A percentile compares a stretch with the other conserved stretches of the same genome.
Evolutionary conservation across 2,888 invertebrate species (phyloP).

Genomic region (Dicyrtoma fusca): DNA sequence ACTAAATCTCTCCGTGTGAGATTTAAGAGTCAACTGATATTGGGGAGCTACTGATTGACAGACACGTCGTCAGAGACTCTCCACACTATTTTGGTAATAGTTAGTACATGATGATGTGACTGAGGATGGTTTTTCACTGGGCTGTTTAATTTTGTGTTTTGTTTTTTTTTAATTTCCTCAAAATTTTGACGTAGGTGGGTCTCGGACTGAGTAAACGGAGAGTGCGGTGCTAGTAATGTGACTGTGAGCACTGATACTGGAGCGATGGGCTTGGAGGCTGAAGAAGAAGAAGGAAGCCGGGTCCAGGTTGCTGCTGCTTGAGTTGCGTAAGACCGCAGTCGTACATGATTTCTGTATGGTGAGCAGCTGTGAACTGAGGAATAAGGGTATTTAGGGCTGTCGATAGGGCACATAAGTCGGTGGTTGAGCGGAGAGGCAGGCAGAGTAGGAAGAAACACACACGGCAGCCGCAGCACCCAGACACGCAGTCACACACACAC

Average conservation of each 20-base stretch:
- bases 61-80: too few species aligned
- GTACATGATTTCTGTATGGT: constrained; percentile 56
- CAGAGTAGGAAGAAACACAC: neutral
- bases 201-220: neutral
- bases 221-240: neutral
- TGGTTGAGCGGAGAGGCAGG: constrained; percentile 12
- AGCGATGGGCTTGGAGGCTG: neutral
- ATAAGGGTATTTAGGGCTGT: constrained; percentile 55
- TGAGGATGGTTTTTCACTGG: too few species aligned
- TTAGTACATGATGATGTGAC: too few species aligned
- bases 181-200: neutral
- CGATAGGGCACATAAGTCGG: constrained; percentile 51
- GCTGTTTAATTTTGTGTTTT: too few species aligned
- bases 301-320: constrained; percentile 15
- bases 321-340: constrained; percentile 23
- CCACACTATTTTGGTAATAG: too few species aligned
- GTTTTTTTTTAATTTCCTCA: too few species aligned
- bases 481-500: constrained; percentile 25
- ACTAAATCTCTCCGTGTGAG: too few species aligned
- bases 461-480: constrained; percentile 7
- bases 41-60: too few species aligned
- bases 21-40: too few species aligned
- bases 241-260: neutral
- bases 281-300: constrained; percentile 21
- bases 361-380: constrained; percentile 56